Evolutionary conservation across 1,140 invertebrate genomes (phyloP), one percentile per base, ranked within the genome.

Genomic region (Drosophila virilis): DNA sequence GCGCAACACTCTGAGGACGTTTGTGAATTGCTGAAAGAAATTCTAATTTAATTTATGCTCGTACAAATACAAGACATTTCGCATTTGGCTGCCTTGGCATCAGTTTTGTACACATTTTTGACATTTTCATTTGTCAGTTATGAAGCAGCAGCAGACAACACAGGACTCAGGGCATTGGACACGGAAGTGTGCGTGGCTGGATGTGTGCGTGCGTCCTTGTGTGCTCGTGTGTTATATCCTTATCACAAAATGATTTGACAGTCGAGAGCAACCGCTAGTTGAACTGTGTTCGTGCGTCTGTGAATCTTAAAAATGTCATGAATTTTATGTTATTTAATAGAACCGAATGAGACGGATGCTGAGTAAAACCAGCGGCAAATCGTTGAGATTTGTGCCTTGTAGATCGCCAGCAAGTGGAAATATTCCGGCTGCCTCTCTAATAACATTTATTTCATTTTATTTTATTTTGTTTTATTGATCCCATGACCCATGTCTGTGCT

Each of bases 101-200:
- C 66, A 67, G 48, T 69, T 28, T 67, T 81, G 57, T 15, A 59
- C 46, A 75, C 55, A 75, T 83, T 88, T 88, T 88, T 86, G 83
- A 88, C 83, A 88, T 89, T 88, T 88, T 88, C 83, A 88, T 88
- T 88, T 88, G 84, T 88, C 83, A 89, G 84, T 83, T 89, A 89
- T 88, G 83, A 83, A 83, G 64, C 68, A 22, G 22, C 22, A 22
- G 22, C 22, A 69, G 55, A 60, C 10, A 54, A 54, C 40, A 58
- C n/a, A 50, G 35, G 50, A 58, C 28, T 59, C 54, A 40, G 51
- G 28, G 51, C 64, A 61, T 70, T 71, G 58, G 64, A 86, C 46
- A 77, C 77, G 42, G 68, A 69, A 65, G 59, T 57, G 40, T 60
- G 81, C 60, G 74, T 67, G 77, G 22, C 45, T 61, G 42, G 12